Base-by-base conservation (phyloP, 2,797 vertebrate genomes). In the Argyrosomus regius region DNA sequence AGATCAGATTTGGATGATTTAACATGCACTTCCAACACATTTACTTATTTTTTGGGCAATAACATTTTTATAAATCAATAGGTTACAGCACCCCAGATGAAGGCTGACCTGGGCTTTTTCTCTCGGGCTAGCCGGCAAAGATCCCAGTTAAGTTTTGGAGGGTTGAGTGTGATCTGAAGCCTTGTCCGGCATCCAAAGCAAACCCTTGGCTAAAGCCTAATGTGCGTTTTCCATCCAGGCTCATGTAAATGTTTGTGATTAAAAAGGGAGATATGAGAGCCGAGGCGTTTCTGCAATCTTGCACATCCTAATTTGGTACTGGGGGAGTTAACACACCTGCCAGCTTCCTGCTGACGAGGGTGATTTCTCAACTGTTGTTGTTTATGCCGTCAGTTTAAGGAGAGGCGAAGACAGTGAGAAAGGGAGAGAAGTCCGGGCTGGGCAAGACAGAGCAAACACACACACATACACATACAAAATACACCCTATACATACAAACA, bases 241-340 rank as follows among this genome's bases (percentile, higher is more conserved):
- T 81, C 72, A 48, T 86, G 79, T 91, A 90, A 93, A 92, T 87
- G 89, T 89, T 92, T 90, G 89, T 91, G 90, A 94, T 94, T 93
- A 92, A 92, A 92, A 90, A 75, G 68, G 77, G 80, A 82, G 87
- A 90, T 87, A 91, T 85, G 89, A 93, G 87, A 88, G 88, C 82
- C 22, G 83, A 91, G 91, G 88, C 82, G 67, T 94, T 96, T 94
- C 91, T 95, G 96, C 93, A 92, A 96, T 95, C 93, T 96, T 92
- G 94, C 95, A 95, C 92, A 94, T 96, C 95, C 92, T 96, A 95
- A 96, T 96, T 96, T 94, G 96, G 94, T 95, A 95, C 95, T 96
- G 89, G 89, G 95, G 96, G 96, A 97, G 96, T 95, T 94, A 96
- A 95, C 96, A 92, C 97, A 97, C 97, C 97, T 98, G 98, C 96